Conservation (phyloP, 2,113 vertebrate species). For the Eubucco bourcierii region DNA sequence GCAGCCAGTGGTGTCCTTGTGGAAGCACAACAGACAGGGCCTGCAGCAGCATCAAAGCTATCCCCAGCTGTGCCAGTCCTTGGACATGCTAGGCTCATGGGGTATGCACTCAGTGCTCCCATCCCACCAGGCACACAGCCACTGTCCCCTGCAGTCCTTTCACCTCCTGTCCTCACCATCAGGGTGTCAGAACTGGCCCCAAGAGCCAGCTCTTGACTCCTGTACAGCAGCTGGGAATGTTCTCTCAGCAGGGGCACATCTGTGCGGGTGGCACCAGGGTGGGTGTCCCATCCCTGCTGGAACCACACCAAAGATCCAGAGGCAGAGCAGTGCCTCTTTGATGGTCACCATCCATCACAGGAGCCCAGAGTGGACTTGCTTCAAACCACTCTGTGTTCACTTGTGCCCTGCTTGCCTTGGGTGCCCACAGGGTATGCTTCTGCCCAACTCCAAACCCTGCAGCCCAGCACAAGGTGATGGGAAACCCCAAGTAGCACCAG, state of each 20-base stretch:
- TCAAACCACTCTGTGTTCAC: neutral
- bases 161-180: neutral
- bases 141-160: neutral
- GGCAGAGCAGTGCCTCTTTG: neutral
- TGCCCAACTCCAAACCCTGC: rapidly evolving
- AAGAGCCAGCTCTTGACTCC: neutral
- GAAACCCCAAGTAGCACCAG: neutral
- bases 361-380: neutral
- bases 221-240: neutral
- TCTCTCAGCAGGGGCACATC: neutral
- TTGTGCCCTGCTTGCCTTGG: neutral
- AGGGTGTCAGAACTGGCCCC: neutral
- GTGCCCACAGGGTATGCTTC: neutral
- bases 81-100: neutral
- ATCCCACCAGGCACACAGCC: neutral
- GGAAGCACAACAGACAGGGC: neutral
- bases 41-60: neutral
- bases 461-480: neutral
- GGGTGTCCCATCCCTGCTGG: neutral
- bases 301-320: neutral
- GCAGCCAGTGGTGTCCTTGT: neutral
- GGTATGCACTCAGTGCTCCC: neutral
- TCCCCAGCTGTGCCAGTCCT: rapidly evolving
- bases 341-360: rapidly evolving
- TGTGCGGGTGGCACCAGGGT: rapidly evolving